Percentiles rank a stretch among this genome's conserved stretches.
Conservation (phyloP, 2,888 invertebrate genomes). For the Meandrusa payeni region DNA sequence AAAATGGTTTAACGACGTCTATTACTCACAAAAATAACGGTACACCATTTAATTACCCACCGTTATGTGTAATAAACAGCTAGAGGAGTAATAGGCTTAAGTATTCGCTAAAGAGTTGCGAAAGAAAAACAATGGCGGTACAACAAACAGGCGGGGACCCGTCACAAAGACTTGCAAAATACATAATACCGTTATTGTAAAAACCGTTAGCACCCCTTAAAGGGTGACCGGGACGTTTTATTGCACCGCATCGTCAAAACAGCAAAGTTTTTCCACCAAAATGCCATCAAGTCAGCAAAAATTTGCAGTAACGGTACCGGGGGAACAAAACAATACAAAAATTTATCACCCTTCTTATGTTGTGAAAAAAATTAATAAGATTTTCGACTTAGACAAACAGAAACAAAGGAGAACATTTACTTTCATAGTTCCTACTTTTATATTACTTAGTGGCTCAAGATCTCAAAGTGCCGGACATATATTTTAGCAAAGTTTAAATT, state of each 20-base stretch:
- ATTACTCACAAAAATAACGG: conserved; percentile 35
- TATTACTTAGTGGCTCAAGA: conserved; percentile 2
- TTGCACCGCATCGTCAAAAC: conserved; percentile 42
- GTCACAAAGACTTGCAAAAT: conserved; percentile 26
- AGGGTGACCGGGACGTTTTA: conserved; percentile 49
- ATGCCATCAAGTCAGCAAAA: conserved; percentile 11
- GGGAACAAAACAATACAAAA: background rate
- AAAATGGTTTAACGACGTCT: too few species aligned
- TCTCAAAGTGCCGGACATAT: too few species aligned
- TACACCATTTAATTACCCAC: conserved; percentile 48
- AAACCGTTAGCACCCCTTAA: conserved; percentile 46
- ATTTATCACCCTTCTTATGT: background rate
- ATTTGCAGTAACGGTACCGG: conserved; percentile 21
- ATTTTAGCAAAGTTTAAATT: too few species aligned
- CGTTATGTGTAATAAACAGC: conserved; percentile 28
- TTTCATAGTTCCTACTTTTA: background rate
- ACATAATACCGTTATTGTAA: conserved; percentile 28
- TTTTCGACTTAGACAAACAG: background rate
- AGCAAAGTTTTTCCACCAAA: conserved; percentile 17
- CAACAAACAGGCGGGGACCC: conserved; percentile 39
- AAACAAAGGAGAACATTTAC: background rate
- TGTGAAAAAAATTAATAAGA: conserved; percentile 10
- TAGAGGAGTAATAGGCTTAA: conserved; percentile 37
- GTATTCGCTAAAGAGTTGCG: conserved; percentile 47
- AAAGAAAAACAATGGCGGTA: conserved; percentile 46